phyloP scores from a whole-genome alignment of 2,888 invertebrate species.

The Orchesellides sinensis region DNA sequence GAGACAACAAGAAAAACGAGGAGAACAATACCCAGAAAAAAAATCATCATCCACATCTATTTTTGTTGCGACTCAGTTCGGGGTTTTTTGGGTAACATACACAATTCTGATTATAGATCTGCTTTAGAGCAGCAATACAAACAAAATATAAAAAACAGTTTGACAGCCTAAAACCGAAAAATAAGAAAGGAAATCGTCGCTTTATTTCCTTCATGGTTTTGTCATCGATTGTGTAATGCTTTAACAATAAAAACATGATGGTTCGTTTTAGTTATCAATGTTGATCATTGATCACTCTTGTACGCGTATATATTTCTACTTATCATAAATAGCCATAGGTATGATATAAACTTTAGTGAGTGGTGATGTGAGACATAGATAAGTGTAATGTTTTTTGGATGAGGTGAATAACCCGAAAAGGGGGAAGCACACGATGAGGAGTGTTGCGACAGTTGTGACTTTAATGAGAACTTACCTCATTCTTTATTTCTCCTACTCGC shows the following conservation, averaged over 20 bases:
- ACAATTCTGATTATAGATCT: too few species aligned
- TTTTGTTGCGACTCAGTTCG: too few species aligned
- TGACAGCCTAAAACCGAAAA: too few species aligned
- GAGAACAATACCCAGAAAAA: neutral
- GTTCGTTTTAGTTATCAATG: constrained; percentile 7
- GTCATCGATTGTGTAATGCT: neutral
- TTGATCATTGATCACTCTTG: constrained; percentile 35
- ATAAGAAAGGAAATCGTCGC: neutral
- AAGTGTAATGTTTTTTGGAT: too few species aligned
- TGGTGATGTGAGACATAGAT: neutral
- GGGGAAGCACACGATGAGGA: constrained; percentile 46
- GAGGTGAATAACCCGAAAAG: constrained; percentile 39
- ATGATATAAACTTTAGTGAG: neutral
- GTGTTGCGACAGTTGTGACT: constrained; percentile 60
- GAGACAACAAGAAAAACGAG: neutral
- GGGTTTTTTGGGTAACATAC: too few species aligned
- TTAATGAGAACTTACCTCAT: constrained; percentile 61
- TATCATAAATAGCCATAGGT: neutral
- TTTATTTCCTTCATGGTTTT: neutral
- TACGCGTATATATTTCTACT: neutral
- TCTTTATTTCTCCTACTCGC: constrained; percentile 50
- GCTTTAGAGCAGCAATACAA: neutral
- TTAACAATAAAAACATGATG: too few species aligned
- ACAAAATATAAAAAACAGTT: neutral
- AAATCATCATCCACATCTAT: constrained; percentile 26